Evolutionary conservation across 2,113 vertebrate genomes (phyloP), one percentile per base, ranked within the genome.

Genomic region (Tylochromis polylepis): DNA sequence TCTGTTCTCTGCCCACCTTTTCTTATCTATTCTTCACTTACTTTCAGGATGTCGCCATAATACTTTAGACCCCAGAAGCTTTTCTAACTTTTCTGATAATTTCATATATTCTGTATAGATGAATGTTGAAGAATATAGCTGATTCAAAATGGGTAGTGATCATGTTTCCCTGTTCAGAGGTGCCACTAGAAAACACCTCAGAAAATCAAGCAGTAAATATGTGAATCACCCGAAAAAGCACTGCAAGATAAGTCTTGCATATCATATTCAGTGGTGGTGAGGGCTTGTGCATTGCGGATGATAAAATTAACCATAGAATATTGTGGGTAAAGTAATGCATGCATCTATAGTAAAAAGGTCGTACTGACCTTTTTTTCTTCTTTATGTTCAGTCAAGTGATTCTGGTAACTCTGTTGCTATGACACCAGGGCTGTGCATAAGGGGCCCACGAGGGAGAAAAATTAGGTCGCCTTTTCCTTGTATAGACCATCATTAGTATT

Each of bases 331-430:
- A 79, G 9, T 53, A 24, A 10, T 34, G 41, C 43, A 8, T 70
- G n/a, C 3, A 36, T 24, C 20, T 5, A 9, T 59, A 29, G n/a
- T 22, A 49, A 53, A 62, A 82, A 11, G 3, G 12, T 4, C 10
- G n/a, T 20, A 31, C 11, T 62, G 43, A 31, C 11, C 43, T 9
- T 57, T 65, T 70, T 10, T 57, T 67, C 15, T 27, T 27, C 46
- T 67, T 70, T 29, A 65, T 57, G n/a, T 29, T 36, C 8, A 14
- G 46, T 88, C 34, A 89, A 51, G 57, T 84, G 58, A 72, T 34
- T 43, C 24, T 84, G 56, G 75, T 15, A 84, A 82, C 34, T 43
- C 65, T 89, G 92, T 92, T 93, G 88, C 92, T 38, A 91, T 91
- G 90, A 78, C 65, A 88, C 65, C 79, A 11, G 38, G 62, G 24